Evolutionary conservation across 2,113 vertebrate genomes (phyloP).

Genomic region (Hassar affinis): DNA sequence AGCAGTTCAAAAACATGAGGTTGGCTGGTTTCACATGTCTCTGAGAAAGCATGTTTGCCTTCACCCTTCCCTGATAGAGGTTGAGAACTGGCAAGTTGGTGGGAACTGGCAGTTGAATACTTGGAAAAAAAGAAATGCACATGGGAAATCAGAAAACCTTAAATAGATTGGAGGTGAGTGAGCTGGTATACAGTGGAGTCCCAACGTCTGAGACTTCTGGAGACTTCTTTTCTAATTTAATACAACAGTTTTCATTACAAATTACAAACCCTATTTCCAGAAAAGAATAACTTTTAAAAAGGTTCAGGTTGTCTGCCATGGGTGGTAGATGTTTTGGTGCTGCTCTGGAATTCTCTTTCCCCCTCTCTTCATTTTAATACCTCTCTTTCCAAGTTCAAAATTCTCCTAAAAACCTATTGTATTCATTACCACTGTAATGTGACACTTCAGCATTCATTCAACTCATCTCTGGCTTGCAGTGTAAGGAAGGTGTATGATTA

Average conservation of each 20-base stretch:
- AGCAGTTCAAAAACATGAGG: background rate
- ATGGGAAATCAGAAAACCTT: too few species aligned
- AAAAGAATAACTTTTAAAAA: too few species aligned
- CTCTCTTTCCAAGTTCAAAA: too few species aligned
- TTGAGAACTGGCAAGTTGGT: background rate
- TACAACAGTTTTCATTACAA: too few species aligned
- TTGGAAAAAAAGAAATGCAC: background rate
- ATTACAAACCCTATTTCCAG: background rate
- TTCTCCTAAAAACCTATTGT: too few species aligned
- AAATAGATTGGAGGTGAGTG: background rate
- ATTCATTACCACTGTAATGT: too few species aligned
- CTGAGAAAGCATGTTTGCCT: background rate
- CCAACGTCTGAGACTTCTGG: background rate
- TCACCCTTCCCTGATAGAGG: background rate
- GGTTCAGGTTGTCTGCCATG: too few species aligned
- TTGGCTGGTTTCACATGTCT: background rate
- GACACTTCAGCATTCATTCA: background rate
- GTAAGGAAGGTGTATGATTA: background rate
- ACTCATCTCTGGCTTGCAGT: background rate
- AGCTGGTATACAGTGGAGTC: background rate
- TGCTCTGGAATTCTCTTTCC: too few species aligned
- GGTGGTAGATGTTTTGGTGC: too few species aligned
- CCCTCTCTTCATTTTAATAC: background rate
- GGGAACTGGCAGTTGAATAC: background rate
- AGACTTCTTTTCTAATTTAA: background rate